These are phyloP conservation scores for Mesitornis unicolor DNA, from an alignment of 2,113 vertebrate species.

Conservation along the genomic window DNA sequence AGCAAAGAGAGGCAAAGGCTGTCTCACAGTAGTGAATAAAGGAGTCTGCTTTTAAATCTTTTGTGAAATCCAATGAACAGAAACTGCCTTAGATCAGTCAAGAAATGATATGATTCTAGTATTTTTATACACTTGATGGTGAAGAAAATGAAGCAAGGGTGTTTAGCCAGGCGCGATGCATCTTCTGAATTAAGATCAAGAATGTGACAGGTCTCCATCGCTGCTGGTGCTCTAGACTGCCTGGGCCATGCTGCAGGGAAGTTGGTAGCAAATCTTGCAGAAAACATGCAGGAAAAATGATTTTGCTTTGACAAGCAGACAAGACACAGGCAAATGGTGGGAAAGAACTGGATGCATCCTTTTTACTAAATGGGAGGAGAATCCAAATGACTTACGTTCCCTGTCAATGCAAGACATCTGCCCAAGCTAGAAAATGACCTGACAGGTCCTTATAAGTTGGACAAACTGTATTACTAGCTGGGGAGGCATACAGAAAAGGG, in stretches of 20 bases:
- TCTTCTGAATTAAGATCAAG: not conserved
- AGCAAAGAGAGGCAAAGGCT: not conserved
- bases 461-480: not conserved
- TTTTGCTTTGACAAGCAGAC: not conserved
- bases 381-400: not conserved
- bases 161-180: not conserved
- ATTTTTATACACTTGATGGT: not conserved
- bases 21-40: not conserved
- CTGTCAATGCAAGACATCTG: not conserved
- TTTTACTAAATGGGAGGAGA: not conserved
- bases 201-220: accelerated
- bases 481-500: not conserved
- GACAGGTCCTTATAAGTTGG: not conserved
- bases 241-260: not conserved
- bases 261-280: not conserved
- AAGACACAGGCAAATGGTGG: not conserved
- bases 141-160: not conserved
- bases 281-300: not conserved
- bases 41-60: not conserved
- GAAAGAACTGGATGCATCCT: not conserved
- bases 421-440: not conserved
- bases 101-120: not conserved
- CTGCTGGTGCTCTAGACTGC: no score
- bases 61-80: not conserved
- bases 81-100: not conserved